Evolutionary conservation across 2,888 invertebrate species (phyloP), one percentile per base, ranked within the genome.

Genomic region (Drosophila picticornis): DNA sequence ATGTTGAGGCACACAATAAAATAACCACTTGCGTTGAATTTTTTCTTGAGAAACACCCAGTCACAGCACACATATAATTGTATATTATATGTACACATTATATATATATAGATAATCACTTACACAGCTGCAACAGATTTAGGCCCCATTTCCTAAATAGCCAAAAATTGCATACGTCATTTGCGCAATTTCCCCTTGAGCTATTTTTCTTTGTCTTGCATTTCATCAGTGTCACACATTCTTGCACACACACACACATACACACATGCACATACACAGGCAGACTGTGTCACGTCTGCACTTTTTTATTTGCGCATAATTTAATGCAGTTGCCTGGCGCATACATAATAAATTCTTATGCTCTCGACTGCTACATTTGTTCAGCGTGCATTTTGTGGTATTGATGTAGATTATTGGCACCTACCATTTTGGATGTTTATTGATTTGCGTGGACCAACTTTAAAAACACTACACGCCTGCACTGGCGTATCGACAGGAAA

Each of bases 401-500:
- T 72, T 64, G 78, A 77, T 83, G 79, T 46, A 1, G 7, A 67
- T 75, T 59, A 79, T 72, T 74, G 79, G 38, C 94, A 92, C 93
- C 80, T 93, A 93, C 93, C 93, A 93, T 93, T 92, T 92, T 93
- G 91, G 93, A 93, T 93, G 97, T 95, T 96, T 95, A 94, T 94
- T 94, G 97, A 97, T 97, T 96, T 95, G 66, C 93, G 94, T 94
- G 87, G 90, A 91, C 94, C 94, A 94, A 95, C 94, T 94, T 95
- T 83, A 94, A 95, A 95, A 95, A 95, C 94, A 95, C 95, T 95
- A 96, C 96, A 96, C 96, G 96, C 96, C 96, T 96, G 95, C 95
- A 95, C 96, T 96, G 97, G 97, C 97, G 97, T 96, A 96, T 96
- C 95, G 95, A 94, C 95, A 95, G 95, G 95, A 97, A 97, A 97